phyloP scores from a whole-genome alignment of 2,888 invertebrate species.

The Chrysolina americana region DNA sequence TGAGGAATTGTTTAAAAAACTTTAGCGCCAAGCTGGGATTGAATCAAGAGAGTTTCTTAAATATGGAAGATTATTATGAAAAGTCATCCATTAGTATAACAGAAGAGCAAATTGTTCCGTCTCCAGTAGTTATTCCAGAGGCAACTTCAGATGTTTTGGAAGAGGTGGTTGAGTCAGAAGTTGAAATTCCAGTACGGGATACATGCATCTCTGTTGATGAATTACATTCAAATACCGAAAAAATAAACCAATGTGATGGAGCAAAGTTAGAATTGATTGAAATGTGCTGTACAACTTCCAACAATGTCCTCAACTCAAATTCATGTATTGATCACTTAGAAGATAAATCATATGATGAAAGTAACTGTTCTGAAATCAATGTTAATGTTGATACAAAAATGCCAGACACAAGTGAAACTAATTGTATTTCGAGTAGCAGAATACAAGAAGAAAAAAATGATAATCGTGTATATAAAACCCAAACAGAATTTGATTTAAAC shows the following conservation, averaged over 20 bases:
- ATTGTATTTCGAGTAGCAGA: background rate
- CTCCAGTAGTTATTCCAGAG: background rate
- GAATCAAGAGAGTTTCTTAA: conserved; percentile 32
- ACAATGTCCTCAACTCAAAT: background rate
- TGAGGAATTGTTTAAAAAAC: conserved; percentile 33
- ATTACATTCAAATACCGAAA: background rate
- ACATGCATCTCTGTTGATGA: background rate
- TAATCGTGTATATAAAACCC: background rate
- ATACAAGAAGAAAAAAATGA: background rate
- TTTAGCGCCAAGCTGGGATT: conserved; percentile 35
- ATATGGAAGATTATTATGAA: conserved; percentile 40
- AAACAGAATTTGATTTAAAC: background rate
- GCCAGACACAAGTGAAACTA: background rate
- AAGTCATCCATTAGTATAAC: conserved; percentile 29
- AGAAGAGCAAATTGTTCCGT: background rate
- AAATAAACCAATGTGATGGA: background rate
- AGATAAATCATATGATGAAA: background rate
- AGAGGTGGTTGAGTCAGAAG: background rate
- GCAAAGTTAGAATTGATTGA: background rate
- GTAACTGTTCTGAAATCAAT: background rate
- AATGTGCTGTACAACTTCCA: background rate
- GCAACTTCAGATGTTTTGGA: background rate
- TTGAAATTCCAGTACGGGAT: conserved; percentile 1
- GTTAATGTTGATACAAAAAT: background rate
- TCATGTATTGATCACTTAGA: background rate